Evolutionary conservation across 2,113 vertebrate species (phyloP).

Genomic region (Campylomormyrus tamandua): DNA sequence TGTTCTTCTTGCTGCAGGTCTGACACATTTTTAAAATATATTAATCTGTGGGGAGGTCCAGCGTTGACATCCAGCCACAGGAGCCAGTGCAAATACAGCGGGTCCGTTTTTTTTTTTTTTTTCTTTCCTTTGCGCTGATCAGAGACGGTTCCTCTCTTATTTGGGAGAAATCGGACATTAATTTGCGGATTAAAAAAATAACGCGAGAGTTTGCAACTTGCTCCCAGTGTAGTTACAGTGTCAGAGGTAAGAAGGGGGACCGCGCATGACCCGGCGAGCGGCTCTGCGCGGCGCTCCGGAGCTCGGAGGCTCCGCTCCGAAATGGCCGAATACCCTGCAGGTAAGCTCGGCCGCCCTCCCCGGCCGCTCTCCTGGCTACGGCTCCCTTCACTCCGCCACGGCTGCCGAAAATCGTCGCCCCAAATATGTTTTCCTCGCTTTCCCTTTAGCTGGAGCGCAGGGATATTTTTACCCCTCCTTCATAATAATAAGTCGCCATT

Average conservation of each 20-base stretch:
- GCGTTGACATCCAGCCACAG: neutral
- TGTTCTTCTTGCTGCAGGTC: neutral
- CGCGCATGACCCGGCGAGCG: conserved; percentile 13
- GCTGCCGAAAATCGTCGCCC: conserved; percentile 5
- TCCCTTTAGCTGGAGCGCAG: conserved; percentile 7
- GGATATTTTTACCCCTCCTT: conserved; percentile 21
- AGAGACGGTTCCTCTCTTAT: neutral
- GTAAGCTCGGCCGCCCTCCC: neutral
- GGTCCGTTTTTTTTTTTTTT: neutral
- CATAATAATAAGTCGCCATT: conserved; percentile 22
- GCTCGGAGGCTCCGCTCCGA: neutral
- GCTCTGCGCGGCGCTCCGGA: neutral
- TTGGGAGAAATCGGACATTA: conserved; percentile 3
- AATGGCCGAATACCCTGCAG: neutral
- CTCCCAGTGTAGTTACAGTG: conserved; percentile 9
- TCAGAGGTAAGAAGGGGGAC: conserved; percentile 9
- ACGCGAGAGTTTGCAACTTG: conserved; percentile 19
- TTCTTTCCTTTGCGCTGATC: neutral
- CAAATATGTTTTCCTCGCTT: conserved; percentile 1
- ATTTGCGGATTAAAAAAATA: conserved; percentile 16
- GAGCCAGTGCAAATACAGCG: neutral
- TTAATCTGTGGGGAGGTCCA: neutral
- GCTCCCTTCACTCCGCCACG: neutral
- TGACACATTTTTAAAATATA: neutral
- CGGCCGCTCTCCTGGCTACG: neutral